phyloP scores from a whole-genome alignment of 2,888 invertebrate genomes.

The Apotomis capreana region DNA sequence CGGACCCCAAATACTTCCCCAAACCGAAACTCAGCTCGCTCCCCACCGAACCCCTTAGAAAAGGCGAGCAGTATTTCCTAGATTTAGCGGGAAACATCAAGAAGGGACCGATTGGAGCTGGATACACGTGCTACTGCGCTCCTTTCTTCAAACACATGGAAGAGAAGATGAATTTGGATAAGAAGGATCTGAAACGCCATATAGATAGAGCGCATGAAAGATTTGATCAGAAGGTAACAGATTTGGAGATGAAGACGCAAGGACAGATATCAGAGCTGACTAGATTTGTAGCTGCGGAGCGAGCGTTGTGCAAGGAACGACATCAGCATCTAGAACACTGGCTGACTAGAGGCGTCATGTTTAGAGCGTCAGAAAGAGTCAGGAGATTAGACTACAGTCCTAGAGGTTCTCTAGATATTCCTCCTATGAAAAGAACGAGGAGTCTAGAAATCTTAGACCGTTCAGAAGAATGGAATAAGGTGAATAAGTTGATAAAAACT shows the following conservation, averaged over 20 bases:
- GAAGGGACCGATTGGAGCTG: slow-evolving; percentile 97
- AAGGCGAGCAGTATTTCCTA: slow-evolving; percentile 96
- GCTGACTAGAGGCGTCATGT: slow-evolving; percentile 85
- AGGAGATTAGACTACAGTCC: slow-evolving; percentile 77
- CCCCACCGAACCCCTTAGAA: slow-evolving; percentile 92
- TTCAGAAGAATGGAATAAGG: slow-evolving; percentile 74
- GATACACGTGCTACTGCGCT: slow-evolving; percentile 96
- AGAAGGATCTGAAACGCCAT: slow-evolving; percentile 89
- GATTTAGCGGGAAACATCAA: slow-evolving; percentile 97
- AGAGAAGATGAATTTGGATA: slow-evolving; percentile 90
- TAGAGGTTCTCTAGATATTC: slow-evolving; percentile 80
- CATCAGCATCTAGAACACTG: slow-evolving; percentile 88
- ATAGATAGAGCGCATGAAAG: slow-evolving; percentile 91
- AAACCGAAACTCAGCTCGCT: slow-evolving; percentile 92
- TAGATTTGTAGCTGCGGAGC: slow-evolving; percentile 85
- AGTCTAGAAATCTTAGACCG: slow-evolving; percentile 88
- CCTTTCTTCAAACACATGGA: slow-evolving; percentile 96
- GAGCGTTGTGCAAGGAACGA: slow-evolving; percentile 85
- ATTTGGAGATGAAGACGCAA: slow-evolving; percentile 88
- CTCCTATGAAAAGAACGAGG: slow-evolving; percentile 86
- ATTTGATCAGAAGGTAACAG: slow-evolving; percentile 91
- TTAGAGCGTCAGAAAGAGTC: slow-evolving; percentile 81
- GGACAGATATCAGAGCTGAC: slow-evolving; percentile 88
- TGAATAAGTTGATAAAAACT: slow-evolving; percentile 66
- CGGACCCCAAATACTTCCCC: slow-evolving; percentile 93